phyloP scores from a whole-genome alignment of 2,113 vertebrate species.

The Neotragus pygmaeus region DNA sequence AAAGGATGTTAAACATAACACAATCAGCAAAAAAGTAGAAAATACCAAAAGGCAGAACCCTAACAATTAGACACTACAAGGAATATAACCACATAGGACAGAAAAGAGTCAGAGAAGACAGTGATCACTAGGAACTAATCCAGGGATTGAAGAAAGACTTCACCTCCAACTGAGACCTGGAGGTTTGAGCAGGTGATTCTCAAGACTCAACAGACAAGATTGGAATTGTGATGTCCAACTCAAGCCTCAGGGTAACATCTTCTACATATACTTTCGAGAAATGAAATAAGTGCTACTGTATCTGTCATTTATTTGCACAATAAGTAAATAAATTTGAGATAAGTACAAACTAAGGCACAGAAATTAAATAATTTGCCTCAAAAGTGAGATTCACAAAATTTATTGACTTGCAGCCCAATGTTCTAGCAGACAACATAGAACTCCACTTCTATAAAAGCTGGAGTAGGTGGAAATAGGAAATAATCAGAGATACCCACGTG shows the following conservation, averaged over 20 bases:
- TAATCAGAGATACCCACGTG: not conserved
- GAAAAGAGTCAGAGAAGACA: not conserved
- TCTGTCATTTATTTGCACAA: not conserved
- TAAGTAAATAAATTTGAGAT: not conserved
- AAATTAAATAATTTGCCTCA: not conserved
- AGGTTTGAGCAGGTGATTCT: not conserved
- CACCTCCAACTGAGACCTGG: not conserved
- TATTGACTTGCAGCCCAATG: not conserved
- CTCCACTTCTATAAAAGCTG: not conserved
- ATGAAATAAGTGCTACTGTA: not conserved
- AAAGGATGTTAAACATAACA: not conserved
- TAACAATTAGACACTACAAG: not conserved
- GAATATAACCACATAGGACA: not conserved
- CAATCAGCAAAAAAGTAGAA: not conserved
- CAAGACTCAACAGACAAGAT: not conserved
- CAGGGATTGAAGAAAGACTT: not conserved
- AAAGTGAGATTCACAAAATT: not conserved
- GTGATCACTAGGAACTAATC: not conserved
- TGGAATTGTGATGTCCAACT: not conserved
- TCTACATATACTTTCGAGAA: not conserved
- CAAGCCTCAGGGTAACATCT: not conserved
- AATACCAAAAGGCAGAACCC: not conserved
- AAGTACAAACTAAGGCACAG: not conserved
- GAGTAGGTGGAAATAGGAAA: not conserved
- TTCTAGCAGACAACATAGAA: not conserved